Evolutionary conservation across 2,113 vertebrate species (phyloP), one percentile per base, ranked within the genome.

Genomic region (Oreochromis tanganicae): DNA sequence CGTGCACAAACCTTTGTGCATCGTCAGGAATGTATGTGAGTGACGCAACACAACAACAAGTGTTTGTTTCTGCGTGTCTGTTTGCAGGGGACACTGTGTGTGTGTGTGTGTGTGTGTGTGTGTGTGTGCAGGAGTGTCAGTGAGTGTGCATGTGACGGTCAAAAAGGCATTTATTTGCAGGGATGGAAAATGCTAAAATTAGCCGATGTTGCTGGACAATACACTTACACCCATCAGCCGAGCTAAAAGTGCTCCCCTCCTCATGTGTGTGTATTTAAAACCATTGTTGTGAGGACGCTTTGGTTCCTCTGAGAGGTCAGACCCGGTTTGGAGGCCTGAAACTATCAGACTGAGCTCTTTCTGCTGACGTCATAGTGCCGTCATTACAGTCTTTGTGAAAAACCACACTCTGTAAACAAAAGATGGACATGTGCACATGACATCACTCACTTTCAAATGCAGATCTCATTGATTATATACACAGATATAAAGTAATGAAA

Each of bases 161-260:
- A 79, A 88, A 75, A 91, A 92, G 87, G 81, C 80, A n/a, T 93
- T 95, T 96, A 95, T 96, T 94, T 95, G 91, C 90, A 94, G 94
- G 61, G 89, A 92, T 91, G 95, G 94, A 96, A 95, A 95, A 94
- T 92, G 73, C 95, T 95, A 95, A 95, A 95, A 94, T 95, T 95
- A 95, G 94, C 92, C 59, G 85, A 95, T 95, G 95, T 95, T 95
- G 94, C 95, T 94, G 93, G 94, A 95, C 95, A 94, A 95, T 95
- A 91, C 83, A 27, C 73, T 91, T 93, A 27, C 73, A 50, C 12
- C 27, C 54, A 7, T 90, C 88, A 84, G 81, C 83, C 4, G 48
- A 79, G 89, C 90, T 93, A 55, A 85, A 43, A 43, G 56, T n/a
- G 56, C 43, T 9, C 1, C 50, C 43, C 21, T 46, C 21, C 59